These are phyloP conservation scores for Alcedo quadribrachys DNA, from an alignment of 2,797 vertebrate genomes.

Conservation along the genomic window DNA sequence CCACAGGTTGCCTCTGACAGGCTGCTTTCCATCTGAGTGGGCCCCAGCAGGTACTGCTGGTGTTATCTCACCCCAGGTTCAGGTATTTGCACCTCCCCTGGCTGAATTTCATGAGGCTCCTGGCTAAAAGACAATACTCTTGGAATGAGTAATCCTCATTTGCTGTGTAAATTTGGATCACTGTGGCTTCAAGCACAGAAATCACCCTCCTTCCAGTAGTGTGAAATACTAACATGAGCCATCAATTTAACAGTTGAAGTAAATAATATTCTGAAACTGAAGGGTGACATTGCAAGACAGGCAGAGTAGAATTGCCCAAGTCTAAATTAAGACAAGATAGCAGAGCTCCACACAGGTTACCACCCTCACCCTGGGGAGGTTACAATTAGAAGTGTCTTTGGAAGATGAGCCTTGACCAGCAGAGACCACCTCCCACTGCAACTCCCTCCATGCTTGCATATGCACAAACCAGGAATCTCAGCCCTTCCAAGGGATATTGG, in stretches of 20 bases:
- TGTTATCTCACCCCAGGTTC: neutral
- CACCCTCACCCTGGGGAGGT: neutral
- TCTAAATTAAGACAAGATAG: neutral
- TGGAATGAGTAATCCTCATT: neutral
- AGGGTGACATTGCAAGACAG: neutral
- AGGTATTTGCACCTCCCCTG: neutral
- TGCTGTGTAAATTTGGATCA: neutral
- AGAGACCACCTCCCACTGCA: neutral
- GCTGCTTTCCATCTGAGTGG: neutral
- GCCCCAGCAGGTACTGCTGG: neutral
- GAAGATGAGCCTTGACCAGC: neutral
- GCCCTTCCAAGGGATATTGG: fast-evolving
- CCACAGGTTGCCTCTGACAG: neutral
- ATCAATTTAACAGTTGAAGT: neutral
- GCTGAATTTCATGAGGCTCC: neutral
- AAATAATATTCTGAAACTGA: neutral
- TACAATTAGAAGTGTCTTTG: neutral
- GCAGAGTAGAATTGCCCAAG: neutral
- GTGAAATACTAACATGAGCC: neutral
- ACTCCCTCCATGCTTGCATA: neutral
- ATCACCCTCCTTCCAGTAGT: neutral
- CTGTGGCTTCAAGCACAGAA: neutral
- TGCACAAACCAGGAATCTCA: neutral
- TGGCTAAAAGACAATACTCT: neutral
- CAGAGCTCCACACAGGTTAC: neutral